Base-by-base conservation (phyloP, 1,140 invertebrate species). In the Laupala kohalensis region DNA sequence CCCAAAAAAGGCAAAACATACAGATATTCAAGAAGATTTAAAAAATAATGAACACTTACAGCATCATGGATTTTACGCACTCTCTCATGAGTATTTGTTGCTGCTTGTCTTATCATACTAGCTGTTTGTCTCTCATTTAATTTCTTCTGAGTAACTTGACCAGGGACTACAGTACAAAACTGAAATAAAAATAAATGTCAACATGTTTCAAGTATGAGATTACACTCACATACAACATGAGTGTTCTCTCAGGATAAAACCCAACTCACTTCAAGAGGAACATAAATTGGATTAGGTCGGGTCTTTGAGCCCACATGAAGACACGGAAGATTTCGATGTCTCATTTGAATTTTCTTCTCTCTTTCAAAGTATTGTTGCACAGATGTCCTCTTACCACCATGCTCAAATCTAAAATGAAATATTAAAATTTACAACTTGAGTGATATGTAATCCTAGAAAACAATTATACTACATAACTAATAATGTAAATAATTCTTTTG, bases 81-180 rank as follows among this genome's bases (percentile, higher is more conserved):
- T 0, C 90, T 82, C 1, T 75, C 77, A 3, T 81, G 75, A 0
- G 90, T 86, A 5, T 80, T 75, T 1, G 86, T 89, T 2, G 90
- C 90, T 2, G 90, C 85, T 64, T 76, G 29, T 75, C 25, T 78
- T 0, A 93, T 89, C 88, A 92, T 90, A 0, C 76, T 79, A 0
- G 82, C 72, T 1, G 90, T 86, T 78, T 92, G 89, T 0, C 62
- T 73, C 66, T 87, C 84, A 65, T 79, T 78, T 74, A 87, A 76
- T 77, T 85, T 86, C 29, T 78, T 81, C 65, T 81, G 81, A 19
- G 79, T 76, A 12, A 85, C 80, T 80, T 92, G 90, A 1, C 87
- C 87, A 66, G 78, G 77, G 15, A 92, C 82, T 9, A 53, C 37
- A 13, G 37, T 53, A 19, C 37, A 53, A 53, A 53, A 53, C 37